These are phyloP conservation scores for Ethmia dodecea DNA, from an alignment of 2,888 invertebrate species.

Conservation along the genomic window DNA sequence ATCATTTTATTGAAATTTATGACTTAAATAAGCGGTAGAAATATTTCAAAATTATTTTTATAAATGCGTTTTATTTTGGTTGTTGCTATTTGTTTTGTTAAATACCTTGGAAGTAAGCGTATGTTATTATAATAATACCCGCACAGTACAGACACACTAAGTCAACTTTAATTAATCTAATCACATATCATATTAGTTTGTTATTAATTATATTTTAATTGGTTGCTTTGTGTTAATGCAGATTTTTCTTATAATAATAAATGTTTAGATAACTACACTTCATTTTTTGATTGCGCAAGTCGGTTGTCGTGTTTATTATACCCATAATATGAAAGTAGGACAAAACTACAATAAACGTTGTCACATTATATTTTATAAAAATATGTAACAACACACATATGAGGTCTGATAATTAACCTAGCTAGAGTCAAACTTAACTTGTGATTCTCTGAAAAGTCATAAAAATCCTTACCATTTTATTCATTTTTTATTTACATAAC, in stretches of 20 bases:
- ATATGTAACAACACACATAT: no score
- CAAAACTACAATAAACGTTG: no score
- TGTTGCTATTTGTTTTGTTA: constrained; percentile 51
- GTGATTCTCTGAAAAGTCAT: no score
- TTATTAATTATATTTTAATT: constrained; percentile 58
- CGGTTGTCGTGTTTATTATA: no score
- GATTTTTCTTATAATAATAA: constrained; percentile 63
- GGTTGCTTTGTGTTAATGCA: constrained; percentile 70
- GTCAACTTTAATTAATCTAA: constrained; percentile 63
- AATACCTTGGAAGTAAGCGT: constrained; percentile 34
- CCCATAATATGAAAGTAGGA: no score
- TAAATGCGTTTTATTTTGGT: constrained; percentile 55
- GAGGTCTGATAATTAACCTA: no score
- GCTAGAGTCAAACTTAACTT: no score
- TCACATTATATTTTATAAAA: no score
- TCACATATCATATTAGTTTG: constrained; percentile 72
- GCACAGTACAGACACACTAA: constrained; percentile 56
- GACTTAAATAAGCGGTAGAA: constrained; percentile 37
- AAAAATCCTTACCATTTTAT: no score
- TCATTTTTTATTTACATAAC: no score
- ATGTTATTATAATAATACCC: constrained; percentile 35
- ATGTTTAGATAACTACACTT: constrained; percentile 50
- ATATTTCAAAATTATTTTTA: constrained; percentile 66
- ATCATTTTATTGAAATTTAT: constrained; percentile 54
- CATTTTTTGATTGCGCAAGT: no score